Percentiles rank a stretch among this genome's conserved stretches.
These are phyloP conservation scores for Montipora efflorescens DNA, from an alignment of 64 coral and sea anemone genomes.

Conservation along the genomic window DNA sequence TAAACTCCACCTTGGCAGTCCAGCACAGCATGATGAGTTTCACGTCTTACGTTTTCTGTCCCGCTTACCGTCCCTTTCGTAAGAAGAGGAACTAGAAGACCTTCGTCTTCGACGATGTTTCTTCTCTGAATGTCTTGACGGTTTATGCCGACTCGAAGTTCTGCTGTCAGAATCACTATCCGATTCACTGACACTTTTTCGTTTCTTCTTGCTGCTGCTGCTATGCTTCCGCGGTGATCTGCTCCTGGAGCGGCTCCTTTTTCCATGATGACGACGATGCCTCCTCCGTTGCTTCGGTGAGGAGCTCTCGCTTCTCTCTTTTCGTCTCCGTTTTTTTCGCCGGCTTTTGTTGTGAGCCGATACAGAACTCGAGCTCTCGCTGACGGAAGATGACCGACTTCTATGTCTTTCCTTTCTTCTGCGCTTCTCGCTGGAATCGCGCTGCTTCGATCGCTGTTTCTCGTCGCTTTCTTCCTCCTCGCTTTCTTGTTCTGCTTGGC, in stretches of 20 bases:
- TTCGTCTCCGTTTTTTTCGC: constrained; percentile 53
- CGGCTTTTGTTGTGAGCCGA: constrained; percentile 72
- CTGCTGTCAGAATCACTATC: constrained; percentile 10
- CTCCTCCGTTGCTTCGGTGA: constrained; percentile 51
- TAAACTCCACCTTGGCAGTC: constrained; percentile 28
- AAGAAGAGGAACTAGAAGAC: constrained; percentile 44
- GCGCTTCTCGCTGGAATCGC: not conserved
- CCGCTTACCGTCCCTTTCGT: constrained; percentile 49
- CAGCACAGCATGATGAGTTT: not conserved
- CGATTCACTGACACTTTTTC: constrained; percentile 48
- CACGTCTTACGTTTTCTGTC: constrained; percentile 59
- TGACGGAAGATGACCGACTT: constrained; percentile 52
- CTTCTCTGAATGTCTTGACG: constrained; percentile 25
- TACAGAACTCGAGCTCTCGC: constrained; percentile 63
- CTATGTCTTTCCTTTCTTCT: constrained; percentile 32
- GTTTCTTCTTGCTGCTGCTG: constrained; percentile 42
- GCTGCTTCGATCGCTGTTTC: not conserved
- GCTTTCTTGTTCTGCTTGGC: not conserved
- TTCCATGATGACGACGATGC: constrained; percentile 25
- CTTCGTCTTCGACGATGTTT: constrained; percentile 47
- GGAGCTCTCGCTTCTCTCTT: constrained; percentile 55
- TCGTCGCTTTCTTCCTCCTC: not conserved
- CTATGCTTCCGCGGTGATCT: constrained; percentile 26
- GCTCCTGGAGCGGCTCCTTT: constrained; percentile 51
- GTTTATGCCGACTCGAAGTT: constrained; percentile 13